Base-by-base conservation (phyloP, 2,888 invertebrate species). In the Mallateleia sp. region DNA sequence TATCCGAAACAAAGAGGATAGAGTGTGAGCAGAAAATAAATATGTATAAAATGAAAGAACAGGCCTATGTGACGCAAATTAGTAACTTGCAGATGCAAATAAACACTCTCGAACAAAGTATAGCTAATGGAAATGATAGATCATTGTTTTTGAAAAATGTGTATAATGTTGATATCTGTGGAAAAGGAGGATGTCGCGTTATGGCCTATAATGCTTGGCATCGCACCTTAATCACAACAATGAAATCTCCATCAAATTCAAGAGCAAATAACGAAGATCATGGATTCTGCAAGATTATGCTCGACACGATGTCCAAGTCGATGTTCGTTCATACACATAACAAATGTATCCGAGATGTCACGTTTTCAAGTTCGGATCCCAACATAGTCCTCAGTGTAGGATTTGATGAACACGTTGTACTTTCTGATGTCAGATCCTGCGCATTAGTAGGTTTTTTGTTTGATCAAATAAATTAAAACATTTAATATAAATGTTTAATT, bases 101-200 rank as follows among this genome's bases (percentile, higher is more conserved):
- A 74, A 67, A 89, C 0, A 91, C 92, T 8, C 75, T 95, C 4
- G 92, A 94, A 89, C 74, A 56, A 7, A 14, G n/a, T 1, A 14
- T 79, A 85, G 32, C 89, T 90, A 52, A 89, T 56, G 54, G 22
- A 88, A 64, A 85, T 20, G 42, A 52, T 1, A 42, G 25, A 32
- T 85, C 96, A 96, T 78, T 95, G 96, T 4, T 95, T 97, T 91
- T 97, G 97, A 88, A 96, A 96, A 83, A 79, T 32, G 56, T 75
- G 1, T 82, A 83, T 91, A 96, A 97, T 71, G 92, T 97, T 60
- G 97, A 97, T 89, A 95, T 98, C 1, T 96, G 96, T 78, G 96
- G 96, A 93, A 97, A 97, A 9, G 97, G 97, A 0, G 97, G 97
- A 0, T 98, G 98, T 92, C 96, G 99, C 11, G 98, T 98, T 0